phyloP scores from a whole-genome alignment of 2,113 vertebrate genomes.

The Fregata magnificens region DNA sequence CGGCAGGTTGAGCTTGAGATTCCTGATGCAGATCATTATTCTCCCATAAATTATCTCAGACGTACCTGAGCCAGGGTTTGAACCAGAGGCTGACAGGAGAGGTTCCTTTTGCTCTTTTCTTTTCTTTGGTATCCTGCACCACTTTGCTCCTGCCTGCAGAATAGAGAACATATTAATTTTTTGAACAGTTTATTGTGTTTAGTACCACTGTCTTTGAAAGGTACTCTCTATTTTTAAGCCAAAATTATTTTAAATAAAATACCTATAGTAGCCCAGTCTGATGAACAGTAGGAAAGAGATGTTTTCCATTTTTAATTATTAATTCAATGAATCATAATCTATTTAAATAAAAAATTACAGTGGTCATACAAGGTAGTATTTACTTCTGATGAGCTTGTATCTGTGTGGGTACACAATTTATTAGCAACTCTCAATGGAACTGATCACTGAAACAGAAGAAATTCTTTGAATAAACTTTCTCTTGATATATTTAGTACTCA shows the following conservation, averaged over 20 bases:
- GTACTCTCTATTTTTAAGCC: background rate
- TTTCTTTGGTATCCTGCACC: background rate
- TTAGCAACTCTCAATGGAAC: background rate
- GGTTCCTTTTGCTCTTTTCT: background rate
- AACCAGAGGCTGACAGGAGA: constrained; percentile 26
- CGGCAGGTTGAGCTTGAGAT: constrained; percentile 68
- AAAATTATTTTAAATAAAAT: background rate
- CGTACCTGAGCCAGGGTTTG: constrained; percentile 39
- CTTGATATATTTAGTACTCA: background rate
- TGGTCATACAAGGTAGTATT: background rate
- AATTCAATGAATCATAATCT: background rate
- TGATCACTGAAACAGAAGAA: background rate
- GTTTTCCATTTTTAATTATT: background rate
- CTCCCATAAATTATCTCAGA: constrained; percentile 70
- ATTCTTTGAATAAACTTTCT: background rate
- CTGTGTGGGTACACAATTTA: background rate
- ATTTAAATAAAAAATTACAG: background rate
- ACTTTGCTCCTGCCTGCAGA: background rate
- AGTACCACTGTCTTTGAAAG: background rate
- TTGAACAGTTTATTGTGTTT: background rate
- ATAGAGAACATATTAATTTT: background rate
- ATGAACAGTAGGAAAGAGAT: background rate
- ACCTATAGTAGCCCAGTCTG: background rate
- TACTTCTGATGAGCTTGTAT: background rate
- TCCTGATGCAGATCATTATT: constrained; percentile 77